These are phyloP conservation scores for Pantherophis alleghaniensis DNA, from an alignment of 2,797 vertebrate genomes.

Conservation along the genomic window DNA sequence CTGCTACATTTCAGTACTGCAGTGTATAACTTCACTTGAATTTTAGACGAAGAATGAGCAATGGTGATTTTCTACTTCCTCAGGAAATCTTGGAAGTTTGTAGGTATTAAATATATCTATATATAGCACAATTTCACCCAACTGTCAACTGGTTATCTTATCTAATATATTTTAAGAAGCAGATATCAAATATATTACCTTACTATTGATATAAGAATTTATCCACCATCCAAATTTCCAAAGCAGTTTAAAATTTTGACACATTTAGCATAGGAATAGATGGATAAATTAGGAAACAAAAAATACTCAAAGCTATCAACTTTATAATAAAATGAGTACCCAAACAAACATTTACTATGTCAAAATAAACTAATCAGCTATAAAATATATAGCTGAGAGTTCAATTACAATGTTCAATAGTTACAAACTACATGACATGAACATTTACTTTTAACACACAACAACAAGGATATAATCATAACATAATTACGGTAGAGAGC, in stretches of 20 bases:
- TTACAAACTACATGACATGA: not conserved
- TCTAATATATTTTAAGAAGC: not conserved
- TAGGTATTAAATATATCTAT: not conserved
- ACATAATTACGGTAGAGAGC: not conserved
- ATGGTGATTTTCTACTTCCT: not conserved
- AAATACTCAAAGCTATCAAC: not conserved
- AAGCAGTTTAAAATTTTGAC: not conserved
- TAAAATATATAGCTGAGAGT: not conserved
- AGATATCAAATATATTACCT: not conserved
- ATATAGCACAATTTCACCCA: not conserved
- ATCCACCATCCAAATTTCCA: not conserved
- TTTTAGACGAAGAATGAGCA: not conserved
- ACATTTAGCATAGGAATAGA: not conserved
- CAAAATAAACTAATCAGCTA: not conserved
- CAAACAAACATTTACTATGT: not conserved
- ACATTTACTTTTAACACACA: not conserved
- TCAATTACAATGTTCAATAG: not conserved
- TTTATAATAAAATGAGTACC: not conserved
- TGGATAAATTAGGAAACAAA: not conserved
- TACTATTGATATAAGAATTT: slow-evolving; percentile 3
- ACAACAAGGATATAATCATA: not conserved
- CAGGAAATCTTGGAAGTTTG: not conserved
- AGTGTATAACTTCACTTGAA: not conserved
- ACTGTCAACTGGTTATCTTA: not conserved
- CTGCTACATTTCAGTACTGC: not conserved